Evolutionary conservation across 2,113 vertebrate species (phyloP).

Genomic region (Holacanthus passer): DNA sequence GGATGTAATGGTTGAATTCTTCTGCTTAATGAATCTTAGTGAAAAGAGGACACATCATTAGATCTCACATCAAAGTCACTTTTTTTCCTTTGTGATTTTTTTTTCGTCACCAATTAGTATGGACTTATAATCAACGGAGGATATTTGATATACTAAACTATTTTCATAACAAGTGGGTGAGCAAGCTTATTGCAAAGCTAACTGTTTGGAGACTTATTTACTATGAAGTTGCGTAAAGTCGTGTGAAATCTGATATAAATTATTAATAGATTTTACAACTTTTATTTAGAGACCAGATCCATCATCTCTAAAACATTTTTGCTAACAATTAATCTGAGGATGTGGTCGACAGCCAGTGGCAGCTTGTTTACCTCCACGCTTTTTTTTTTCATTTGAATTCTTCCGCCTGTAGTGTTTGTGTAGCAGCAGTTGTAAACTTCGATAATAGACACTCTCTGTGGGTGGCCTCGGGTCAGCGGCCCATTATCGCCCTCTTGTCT

Average conservation of each 20-base stretch:
- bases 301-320: background rate
- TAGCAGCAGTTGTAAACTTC: slow-evolving; percentile 52
- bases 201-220: background rate
- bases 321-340: background rate
- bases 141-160: background rate
- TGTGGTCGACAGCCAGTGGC: background rate
- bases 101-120: background rate
- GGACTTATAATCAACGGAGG: background rate
- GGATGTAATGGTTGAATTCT: background rate
- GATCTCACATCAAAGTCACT: background rate
- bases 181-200: background rate
- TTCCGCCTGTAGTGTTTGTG: slow-evolving; percentile 17
- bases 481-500: slow-evolving; percentile 50
- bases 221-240: background rate
- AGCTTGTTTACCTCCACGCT: background rate
- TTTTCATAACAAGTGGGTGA: background rate
- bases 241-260: background rate
- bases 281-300: background rate
- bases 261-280: background rate
- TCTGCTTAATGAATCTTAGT: background rate
- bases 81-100: background rate
- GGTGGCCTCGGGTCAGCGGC: slow-evolving; percentile 50
- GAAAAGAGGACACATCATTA: background rate
- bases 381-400: background rate
- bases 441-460: slow-evolving; percentile 23